These are phyloP conservation scores for Dryobates pubescens DNA, from an alignment of 2,797 vertebrate genomes.

Conservation along the genomic window DNA sequence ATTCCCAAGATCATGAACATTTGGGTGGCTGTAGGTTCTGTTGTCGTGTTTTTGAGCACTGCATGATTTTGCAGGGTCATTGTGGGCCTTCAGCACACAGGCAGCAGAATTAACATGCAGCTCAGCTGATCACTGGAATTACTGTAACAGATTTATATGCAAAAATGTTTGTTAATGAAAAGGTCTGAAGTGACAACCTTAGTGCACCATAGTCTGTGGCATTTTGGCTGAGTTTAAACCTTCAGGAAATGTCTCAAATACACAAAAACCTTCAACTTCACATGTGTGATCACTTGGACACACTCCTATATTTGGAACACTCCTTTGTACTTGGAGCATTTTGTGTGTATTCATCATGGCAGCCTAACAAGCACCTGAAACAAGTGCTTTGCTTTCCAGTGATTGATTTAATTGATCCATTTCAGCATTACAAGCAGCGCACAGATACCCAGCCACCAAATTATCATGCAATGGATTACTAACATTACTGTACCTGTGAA, in stretches of 20 bases:
- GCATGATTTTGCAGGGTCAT: neutral
- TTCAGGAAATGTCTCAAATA: neutral
- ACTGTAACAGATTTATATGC: neutral
- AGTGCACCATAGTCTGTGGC: neutral
- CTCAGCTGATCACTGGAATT: neutral
- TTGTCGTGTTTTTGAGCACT: neutral
- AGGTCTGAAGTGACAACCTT: neutral
- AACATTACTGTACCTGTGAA: neutral
- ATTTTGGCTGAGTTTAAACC: neutral
- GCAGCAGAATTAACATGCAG: neutral
- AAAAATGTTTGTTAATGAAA: neutral
- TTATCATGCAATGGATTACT: neutral
- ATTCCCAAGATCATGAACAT: neutral
- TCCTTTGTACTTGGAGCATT: neutral
- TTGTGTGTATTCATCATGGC: neutral
- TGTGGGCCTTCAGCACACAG: too few relatives aligned
- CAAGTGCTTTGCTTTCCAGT: neutral
- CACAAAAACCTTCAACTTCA: neutral
- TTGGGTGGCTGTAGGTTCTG: neutral
- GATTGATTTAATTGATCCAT: neutral
- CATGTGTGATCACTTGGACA: neutral
- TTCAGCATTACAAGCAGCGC: neutral
- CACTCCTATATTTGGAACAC: neutral
- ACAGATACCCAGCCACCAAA: neutral
- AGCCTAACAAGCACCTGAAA: neutral